Evolutionary conservation across 2,113 vertebrate species (phyloP), one percentile per base, ranked within the genome.

Genomic region (Oenanthe melanoleuca): DNA sequence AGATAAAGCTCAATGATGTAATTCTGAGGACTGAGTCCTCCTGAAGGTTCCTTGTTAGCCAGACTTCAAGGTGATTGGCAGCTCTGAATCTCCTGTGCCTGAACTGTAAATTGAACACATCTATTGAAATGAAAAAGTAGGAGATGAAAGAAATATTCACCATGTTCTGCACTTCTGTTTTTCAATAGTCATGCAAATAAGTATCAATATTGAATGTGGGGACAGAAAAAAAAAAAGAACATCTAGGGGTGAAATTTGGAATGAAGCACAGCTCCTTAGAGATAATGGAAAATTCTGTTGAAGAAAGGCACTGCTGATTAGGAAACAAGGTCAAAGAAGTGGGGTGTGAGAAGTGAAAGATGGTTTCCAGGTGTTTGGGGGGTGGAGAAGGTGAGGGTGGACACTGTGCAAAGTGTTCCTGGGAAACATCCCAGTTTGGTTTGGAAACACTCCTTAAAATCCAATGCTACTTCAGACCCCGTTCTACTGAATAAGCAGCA

Each of bases 121-220:
- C 57, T 57, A n/a, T 77, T 2, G 14, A 59, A 96, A 86, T 81
- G 8, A 53, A 9, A 34, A 74, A 80, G 50, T 8, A 55, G 47
- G 56, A 82, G 19, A 65, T 89, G 49, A 93, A 93, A 81, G 17
- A 66, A 86, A 21, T 44, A 77, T 74, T 80, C 9, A 2, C 20
- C n/a, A 14, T 21, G 6, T 1, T 6, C 19, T 64, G 20, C 8
- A 12, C 13, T 72, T 89, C 21, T 73, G 3, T 33, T 85, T 92
- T 52, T 37, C 0, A 2, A 11, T 5, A 38, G 23, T 4, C 25
- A 45, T 24, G 21, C 16, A 69, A 72, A 61, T 0, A 2, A 75
- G 11, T 11, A 72, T 65, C 17, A 45, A 40, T 74, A 5, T 11
- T 61, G 31, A 77, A 88, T 8, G 3, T 20, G 14, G 69, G 8